Evolutionary conservation across 2,797 vertebrate species (phyloP).

Genomic region (Bothrops alternatus): DNA sequence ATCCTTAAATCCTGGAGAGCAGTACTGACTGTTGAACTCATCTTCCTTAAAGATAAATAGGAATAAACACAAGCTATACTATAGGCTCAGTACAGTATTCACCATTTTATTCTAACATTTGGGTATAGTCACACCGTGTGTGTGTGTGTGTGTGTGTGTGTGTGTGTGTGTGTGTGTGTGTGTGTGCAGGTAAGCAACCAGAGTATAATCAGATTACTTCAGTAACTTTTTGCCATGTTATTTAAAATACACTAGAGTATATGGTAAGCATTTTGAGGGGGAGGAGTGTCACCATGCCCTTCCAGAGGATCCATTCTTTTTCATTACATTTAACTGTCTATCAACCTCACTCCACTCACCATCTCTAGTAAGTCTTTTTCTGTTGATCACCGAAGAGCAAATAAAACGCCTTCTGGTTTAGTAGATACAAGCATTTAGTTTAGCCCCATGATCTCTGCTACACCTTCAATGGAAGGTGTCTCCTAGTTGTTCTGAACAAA

Average conservation of each 20-base stretch:
- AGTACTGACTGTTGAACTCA: background rate
- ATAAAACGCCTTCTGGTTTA: background rate
- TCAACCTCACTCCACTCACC: background rate
- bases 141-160: too few species aligned
- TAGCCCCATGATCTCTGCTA: background rate
- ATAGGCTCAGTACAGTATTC: background rate
- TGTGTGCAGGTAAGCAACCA: background rate
- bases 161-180: too few species aligned
- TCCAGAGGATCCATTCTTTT: background rate
- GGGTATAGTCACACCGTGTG: background rate
- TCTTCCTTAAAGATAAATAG: background rate
- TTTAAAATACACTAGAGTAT: background rate
- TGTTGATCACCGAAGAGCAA: background rate
- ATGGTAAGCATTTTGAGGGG: background rate
- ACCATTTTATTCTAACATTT: background rate
- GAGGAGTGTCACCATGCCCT: background rate
- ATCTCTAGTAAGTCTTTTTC: background rate
- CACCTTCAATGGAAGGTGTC: background rate
- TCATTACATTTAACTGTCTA: background rate
- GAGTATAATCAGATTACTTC: background rate
- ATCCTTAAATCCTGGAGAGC: background rate
- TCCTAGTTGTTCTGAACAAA: background rate
- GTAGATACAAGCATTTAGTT: background rate
- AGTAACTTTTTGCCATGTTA: background rate
- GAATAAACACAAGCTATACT: background rate